Base-by-base conservation (phyloP, 2,888 invertebrate species). In the Vandiemenella viatica region DNA sequence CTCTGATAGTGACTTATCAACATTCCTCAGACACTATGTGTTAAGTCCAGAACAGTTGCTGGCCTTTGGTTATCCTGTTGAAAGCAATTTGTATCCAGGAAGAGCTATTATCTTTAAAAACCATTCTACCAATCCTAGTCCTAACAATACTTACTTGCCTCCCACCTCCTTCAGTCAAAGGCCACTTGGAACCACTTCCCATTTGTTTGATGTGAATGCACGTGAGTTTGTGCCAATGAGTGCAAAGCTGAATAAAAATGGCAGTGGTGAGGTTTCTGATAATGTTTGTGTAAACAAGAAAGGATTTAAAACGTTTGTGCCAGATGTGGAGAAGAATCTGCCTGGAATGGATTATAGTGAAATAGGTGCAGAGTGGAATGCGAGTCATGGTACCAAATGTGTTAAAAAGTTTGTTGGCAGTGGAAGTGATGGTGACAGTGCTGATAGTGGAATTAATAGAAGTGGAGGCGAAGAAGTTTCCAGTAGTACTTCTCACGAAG, bases 31-130 rank as follows among this genome's bases (percentile, higher is more conserved):
- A 1, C 71, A 73, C 49, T 80, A 83, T 64, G 61, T 79, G 17
- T 69, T 86, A 44, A 72, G 73, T 19, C 69, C 70, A 6, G 73
- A 77, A 55, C 72, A 79, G 51, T 68, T 84, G 65, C 69, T 76
- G 56, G 71, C 73, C 10, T 70, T 80, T 54, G 86, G 87, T 1
- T 87, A 79, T 60, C 87, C 88, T 0, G 68, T 83, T 6, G 78
- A 80, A 58, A 74, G 77, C 54, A 71, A 71, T 44, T 63, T 71
- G 8, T 70, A 73, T 55, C 76, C 77, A 2, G 76, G 74, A 37
- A 71, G 73, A 58, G 80, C 77, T 5, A 72, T 80, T 56, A 74
- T 82, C 48, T 77, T 76, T 61, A 77, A 78, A 49, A 58, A 60
- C 37, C 55, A 58, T 13, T 38, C 53, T 43, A 15, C 48, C 21